Base-by-base conservation (phyloP, 2,113 vertebrate genomes). In the Brachypodius melanocephalos region DNA sequence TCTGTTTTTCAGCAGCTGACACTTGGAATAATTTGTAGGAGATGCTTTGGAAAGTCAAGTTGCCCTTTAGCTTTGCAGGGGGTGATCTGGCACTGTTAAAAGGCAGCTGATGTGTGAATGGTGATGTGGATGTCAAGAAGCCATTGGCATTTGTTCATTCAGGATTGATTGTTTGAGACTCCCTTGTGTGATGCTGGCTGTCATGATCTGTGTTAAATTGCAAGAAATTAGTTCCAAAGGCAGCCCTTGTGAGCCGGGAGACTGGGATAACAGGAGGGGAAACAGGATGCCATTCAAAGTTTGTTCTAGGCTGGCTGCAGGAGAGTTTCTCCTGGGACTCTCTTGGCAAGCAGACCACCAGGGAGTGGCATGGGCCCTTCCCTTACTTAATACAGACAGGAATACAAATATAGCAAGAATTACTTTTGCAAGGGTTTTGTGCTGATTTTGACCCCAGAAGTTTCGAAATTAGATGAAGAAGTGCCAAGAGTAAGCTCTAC, bases 341-440 rank as follows among this genome's bases (percentile, higher is more conserved):
- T 40, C 31, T 58, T 85, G 43, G 49, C 77, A 81, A 87, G 79
- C 42, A 69, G 67, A 81, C 54, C n/a, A n/a, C 49, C 40, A 10
- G 12, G 65, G 31, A 75, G 28, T 26, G 34, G 9, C 67, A 32
- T 0, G 1, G 24, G 28, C 54, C 13, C 46, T 65, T 58, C 49
- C 55, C 29, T 73, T 78, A 43, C 24, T 81, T 57, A 12, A n/a
- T 86, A 83, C 92, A 90, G 9, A n/a, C 18, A 58, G 61, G 67
- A 92, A 74, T 24, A 65, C 45, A 43, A 92, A 55, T 67, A 9
- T 22, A 6, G 40, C 43, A 17, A 66, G 72, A 63, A 76, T 94
- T 90, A 85, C 87, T 88, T 95, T 63, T 90, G 85, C 92, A 90
- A 72, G 74, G 34, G 40, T 89, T 97, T 97, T 90, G 69, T 95